A percentile compares a stretch with the other conserved stretches of the same genome.
These are phyloP conservation scores for Hetaerina titia DNA, from an alignment of 2,888 invertebrate genomes.

Conservation along the genomic window DNA sequence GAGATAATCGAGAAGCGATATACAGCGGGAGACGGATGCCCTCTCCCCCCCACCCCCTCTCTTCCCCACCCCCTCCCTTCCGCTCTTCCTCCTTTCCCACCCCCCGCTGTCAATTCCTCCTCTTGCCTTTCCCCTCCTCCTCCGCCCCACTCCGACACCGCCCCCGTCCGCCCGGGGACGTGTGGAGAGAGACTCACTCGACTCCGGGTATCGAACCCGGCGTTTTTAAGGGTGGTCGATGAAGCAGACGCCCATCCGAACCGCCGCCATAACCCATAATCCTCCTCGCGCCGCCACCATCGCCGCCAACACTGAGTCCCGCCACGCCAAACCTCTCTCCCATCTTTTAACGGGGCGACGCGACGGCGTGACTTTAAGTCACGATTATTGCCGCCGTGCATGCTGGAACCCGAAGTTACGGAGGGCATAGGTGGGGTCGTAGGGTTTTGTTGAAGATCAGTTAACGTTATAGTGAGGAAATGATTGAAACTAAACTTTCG, in stretches of 20 bases:
- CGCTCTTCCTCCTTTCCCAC: background rate
- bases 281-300: background rate
- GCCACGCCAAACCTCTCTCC: background rate
- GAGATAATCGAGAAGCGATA: slow-evolving; percentile 56
- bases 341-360: background rate
- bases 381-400: background rate
- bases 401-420: background rate
- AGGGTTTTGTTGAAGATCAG: background rate
- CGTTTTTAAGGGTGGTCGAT: slow-evolving; percentile 54
- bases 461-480: background rate
- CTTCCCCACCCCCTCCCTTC: background rate
- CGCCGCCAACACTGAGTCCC: background rate
- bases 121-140: background rate
- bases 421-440: background rate
- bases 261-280: background rate
- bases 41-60: background rate
- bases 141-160: background rate
- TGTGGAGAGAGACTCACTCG: background rate
- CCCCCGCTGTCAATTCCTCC: too few species aligned
- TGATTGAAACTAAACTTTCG: background rate
- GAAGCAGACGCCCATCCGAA: slow-evolving; percentile 9
- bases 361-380: background rate
- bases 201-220: slow-evolving; percentile 56
- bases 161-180: background rate
- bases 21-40: background rate